Conservation (phyloP, 2,888 invertebrate genomes). For the Drosophila glabriapex region DNA sequence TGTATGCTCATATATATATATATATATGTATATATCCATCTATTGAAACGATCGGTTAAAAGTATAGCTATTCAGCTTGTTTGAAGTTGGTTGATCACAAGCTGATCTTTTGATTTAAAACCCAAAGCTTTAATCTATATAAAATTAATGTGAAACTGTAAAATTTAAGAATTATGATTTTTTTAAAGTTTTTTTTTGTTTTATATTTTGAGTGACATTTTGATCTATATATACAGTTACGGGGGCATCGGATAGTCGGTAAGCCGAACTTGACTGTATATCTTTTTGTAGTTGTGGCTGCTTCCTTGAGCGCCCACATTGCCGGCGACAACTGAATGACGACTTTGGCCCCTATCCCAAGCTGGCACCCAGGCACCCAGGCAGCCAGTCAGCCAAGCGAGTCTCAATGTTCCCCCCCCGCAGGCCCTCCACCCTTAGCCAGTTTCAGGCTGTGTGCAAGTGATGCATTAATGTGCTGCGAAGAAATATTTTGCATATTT, state of each 20-base stretch:
- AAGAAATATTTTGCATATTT: slow-evolving; percentile 80
- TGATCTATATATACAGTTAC: not conserved
- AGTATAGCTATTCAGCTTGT: not conserved
- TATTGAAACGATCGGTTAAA: no score
- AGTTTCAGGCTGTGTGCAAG: slow-evolving; percentile 17
- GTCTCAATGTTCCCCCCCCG: slow-evolving; percentile 14
- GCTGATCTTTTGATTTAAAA: not conserved
- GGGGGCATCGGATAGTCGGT: not conserved
- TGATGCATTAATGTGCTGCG: slow-evolving; percentile 78
- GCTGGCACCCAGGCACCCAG: slow-evolving; percentile 17
- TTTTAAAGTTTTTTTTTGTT: not conserved
- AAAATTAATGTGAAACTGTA: not conserved
- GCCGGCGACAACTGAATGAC: slow-evolving; percentile 58
- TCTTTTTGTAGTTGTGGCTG: slow-evolving; percentile 28
- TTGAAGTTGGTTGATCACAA: not conserved
- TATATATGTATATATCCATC: not conserved
- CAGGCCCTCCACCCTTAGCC: not conserved
- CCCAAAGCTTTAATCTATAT: no score
- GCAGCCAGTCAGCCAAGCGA: slow-evolving; percentile 45
- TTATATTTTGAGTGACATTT: not conserved
- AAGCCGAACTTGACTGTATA: not conserved
- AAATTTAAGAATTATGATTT: not conserved
- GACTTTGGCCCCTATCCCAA: slow-evolving; percentile 51
- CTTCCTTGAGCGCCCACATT: slow-evolving; percentile 47
- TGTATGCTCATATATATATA: not conserved